Base-by-base conservation (phyloP, 2,113 vertebrate species). In the Paedocypris sp. region DNA sequence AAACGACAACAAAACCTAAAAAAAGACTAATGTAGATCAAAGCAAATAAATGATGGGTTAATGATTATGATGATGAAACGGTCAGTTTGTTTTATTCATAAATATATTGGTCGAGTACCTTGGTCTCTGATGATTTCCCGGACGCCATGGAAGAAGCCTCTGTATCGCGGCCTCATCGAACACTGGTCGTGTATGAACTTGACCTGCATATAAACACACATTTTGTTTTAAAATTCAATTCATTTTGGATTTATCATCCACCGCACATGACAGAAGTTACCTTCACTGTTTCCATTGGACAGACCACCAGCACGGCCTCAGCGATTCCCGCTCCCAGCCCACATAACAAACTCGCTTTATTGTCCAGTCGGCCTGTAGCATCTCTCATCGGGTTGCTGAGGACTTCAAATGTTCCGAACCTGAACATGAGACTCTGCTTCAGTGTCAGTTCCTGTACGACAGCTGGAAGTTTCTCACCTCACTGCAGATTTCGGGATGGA, bases 151-250 rank as follows among this genome's bases (percentile, higher is more conserved):
- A 84, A 87, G 77, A 88, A 89, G 11, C 87, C 86, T 76, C 79
- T 67, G 69, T 83, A 88, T 12, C 82, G 79, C 49, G 85, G 83
- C 9, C 74, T 73, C 23, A 81, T 68, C 4, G 84, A 85, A 33
- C 81, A 83, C 78, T 89, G 85, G 75, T 89, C 83, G 16, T 88
- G 86, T 69, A 89, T 88, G 70, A 89, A 68, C 73, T 88, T 89
- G 46, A 90, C 85, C 87, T 90, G 67, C 10, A 35, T 48, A n/a
- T 4, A 6, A 25, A 28, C 12, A 39, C 4, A 22, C 9, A 18
- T 2, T 15, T 15, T 36, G 7, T 16, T 13, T n/a, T 49, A 5
- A 7, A 16, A 2, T 48, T 19, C 13, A 26, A 16, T 32, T 38
- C 4, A 13, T 16, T n/a, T 3, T 23, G 23, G 22, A 16, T 6